Evolutionary conservation across 2,888 invertebrate genomes (phyloP).

Genomic region (Drosophila kokeensis): DNA sequence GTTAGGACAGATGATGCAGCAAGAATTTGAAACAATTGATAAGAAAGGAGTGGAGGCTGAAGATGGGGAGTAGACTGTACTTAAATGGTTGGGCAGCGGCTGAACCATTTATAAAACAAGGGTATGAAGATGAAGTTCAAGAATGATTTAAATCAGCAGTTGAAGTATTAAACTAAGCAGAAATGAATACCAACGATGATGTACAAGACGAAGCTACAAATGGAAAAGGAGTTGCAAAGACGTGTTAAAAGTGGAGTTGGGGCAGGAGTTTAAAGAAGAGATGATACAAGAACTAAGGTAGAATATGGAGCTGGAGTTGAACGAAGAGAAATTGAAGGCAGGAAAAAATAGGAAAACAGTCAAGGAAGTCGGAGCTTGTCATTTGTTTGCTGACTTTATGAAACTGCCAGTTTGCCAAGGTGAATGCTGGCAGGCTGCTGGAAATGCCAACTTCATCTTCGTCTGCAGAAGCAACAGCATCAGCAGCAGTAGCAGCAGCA

Average conservation of each 20-base stretch:
- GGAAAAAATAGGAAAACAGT: not conserved
- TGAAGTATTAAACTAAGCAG: not conserved
- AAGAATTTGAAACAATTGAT: not conserved
- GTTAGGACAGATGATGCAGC: not conserved
- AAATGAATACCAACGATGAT: not conserved
- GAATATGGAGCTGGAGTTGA: not conserved
- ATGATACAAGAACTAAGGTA: not conserved
- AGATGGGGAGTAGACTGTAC: not conserved
- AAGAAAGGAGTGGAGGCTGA: not conserved
- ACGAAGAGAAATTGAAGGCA: not conserved
- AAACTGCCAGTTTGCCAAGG: conserved; percentile 36
- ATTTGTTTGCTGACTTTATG: conserved; percentile 78
- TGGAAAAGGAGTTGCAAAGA: not conserved
- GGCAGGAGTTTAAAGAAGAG: not conserved
- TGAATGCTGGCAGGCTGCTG: conserved; percentile 43
- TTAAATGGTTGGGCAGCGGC: not conserved
- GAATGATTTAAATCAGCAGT: not conserved
- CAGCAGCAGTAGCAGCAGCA: conserved; percentile 28
- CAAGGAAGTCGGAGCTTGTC: conserved; percentile 60
- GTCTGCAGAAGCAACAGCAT: conserved; percentile 37
- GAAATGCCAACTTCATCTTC: conserved; percentile 75
- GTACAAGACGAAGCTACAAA: not conserved
- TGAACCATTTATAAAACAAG: not conserved
- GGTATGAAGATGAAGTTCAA: not conserved
- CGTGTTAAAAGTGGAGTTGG: not conserved